Percentiles rank a stretch among this genome's conserved stretches.
Conservation (phyloP, 2,113 vertebrate species). For the Grus americana region DNA sequence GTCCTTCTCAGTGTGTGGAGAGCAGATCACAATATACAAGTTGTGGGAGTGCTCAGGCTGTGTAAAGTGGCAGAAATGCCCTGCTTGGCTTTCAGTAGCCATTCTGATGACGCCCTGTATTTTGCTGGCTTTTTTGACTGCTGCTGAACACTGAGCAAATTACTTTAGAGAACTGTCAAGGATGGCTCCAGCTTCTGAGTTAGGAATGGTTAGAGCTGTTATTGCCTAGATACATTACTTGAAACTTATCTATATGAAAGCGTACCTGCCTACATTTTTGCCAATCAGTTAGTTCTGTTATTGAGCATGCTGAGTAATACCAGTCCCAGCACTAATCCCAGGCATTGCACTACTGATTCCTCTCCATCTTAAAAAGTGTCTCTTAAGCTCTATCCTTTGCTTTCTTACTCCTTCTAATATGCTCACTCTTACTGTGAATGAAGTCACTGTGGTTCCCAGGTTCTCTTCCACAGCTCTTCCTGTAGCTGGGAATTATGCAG, state of each 20-base stretch:
- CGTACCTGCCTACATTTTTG: background rate
- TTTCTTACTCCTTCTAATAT: background rate
- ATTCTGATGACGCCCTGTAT: background rate
- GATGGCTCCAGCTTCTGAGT: background rate
- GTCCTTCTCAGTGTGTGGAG: background rate
- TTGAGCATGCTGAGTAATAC: background rate
- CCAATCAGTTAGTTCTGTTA: background rate
- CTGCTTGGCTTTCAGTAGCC: background rate
- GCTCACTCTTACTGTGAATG: background rate
- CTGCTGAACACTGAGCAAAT: background rate
- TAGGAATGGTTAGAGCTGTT: background rate
- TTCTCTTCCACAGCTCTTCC: background rate
- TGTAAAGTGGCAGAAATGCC: background rate
- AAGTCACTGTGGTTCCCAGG: background rate
- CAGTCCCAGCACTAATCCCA: background rate
- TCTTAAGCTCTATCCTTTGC: background rate
- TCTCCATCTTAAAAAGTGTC: background rate
- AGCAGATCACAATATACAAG: background rate
- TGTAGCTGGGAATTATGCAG: background rate
- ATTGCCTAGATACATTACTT: background rate
- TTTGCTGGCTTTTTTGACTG: background rate
- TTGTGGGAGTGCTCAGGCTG: rapidly evolving
- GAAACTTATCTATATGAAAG: background rate
- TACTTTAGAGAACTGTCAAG: background rate
- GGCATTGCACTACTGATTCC: background rate